Evolutionary conservation across 2,113 vertebrate genomes (phyloP), one percentile per base, ranked within the genome.

Genomic region (Psilopsiagon aurifrons): DNA sequence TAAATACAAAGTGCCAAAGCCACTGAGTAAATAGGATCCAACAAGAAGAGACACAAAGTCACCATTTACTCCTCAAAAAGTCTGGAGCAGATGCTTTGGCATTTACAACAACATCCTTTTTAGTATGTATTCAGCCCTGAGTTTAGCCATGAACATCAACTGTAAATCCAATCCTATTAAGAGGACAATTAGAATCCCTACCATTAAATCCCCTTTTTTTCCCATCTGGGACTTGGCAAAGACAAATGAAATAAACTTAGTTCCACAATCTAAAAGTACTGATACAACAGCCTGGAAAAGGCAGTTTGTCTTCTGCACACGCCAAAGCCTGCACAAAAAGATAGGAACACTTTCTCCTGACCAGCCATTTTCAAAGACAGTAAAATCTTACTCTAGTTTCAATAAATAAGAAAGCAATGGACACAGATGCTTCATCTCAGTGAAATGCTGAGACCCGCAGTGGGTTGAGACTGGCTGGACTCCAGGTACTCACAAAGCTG

Each of bases 31-130:
- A 94, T 51, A 62, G 54, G 51, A 84, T 82, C 90, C 86, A 86
- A 70, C 17, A 78, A 60, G 62, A 73, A 67, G 18, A 84, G 49
- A 88, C 35, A 95, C 81, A 93, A 95, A 93, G 86, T 85, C 81
- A 90, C 90, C 70, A 91, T 92, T 96, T 91, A 92, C 70, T 91
- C 54, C 63, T 80, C 74, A 80, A 91, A 91, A 92, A 67, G 33
- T 52, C 71, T 86, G 75, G 49, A 93, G 90, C 93, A 91, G 91
- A 87, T 76, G 82, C 31, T 96, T 67, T 69, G 54, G 70, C 59
- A 54, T 83, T 80, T 77, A 73, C 75, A 93, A 51, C 44, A 80
- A 69, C 44, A 89, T 77, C 67, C 79, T 76, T 66, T 94, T 88
- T 54, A 92, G 86, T 67, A 20, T 27, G 25, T 9, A 37, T 57